phyloP scores from a whole-genome alignment of 2,888 invertebrate species.

The Zygaena filipendulae region DNA sequence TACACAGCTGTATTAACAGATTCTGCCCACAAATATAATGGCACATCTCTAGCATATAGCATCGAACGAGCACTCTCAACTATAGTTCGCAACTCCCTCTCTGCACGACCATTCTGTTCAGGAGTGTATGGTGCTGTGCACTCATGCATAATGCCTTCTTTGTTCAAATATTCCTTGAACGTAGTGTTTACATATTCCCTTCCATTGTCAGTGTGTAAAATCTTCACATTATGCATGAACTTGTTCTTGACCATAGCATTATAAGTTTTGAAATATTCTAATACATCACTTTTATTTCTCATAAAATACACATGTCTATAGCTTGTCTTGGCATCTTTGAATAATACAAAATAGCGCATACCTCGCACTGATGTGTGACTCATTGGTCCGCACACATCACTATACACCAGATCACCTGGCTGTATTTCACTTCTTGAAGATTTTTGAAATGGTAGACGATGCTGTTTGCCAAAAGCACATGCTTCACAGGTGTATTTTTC shows the following conservation, averaged over 20 bases:
- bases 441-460: slow-evolving; percentile 15
- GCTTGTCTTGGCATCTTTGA: slow-evolving; percentile 21
- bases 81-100: slow-evolving; percentile 25
- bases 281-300: slow-evolving; percentile 20
- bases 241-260: slow-evolving; percentile 18
- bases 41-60: slow-evolving; percentile 18
- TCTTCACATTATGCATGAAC: slow-evolving; percentile 15
- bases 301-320: slow-evolving; percentile 20
- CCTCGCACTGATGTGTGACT: slow-evolving; percentile 15
- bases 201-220: slow-evolving; percentile 21
- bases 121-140: slow-evolving; percentile 23
- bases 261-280: slow-evolving; percentile 18
- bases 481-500: too few species aligned
- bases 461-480: slow-evolving; percentile 19
- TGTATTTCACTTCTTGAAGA: slow-evolving; percentile 13
- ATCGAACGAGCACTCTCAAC: slow-evolving; percentile 22
- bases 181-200: slow-evolving; percentile 14
- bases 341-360: slow-evolving; percentile 19
- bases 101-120: slow-evolving; percentile 24
- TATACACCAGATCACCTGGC: slow-evolving; percentile 15
- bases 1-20: slow-evolving; percentile 16
- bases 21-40: slow-evolving; percentile 16
- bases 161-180: slow-evolving; percentile 16
- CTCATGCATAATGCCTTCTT: slow-evolving; percentile 21
- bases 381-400: slow-evolving; percentile 21